A percentile compares a stretch with the other conserved stretches of the same genome.
phyloP scores from a whole-genome alignment of 2,888 invertebrate genomes.

The Amiota minor region DNA sequence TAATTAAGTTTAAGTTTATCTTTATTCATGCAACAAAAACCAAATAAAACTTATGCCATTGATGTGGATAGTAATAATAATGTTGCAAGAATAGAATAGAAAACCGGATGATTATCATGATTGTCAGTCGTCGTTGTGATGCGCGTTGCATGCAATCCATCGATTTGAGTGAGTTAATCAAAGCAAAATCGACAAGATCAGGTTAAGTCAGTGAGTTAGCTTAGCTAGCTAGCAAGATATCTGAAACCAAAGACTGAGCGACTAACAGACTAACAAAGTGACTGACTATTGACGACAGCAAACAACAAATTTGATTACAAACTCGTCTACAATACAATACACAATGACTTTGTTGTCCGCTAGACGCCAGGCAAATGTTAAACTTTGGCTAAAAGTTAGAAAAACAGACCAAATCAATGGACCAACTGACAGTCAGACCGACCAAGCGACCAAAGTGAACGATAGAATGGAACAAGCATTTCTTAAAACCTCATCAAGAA shows the following conservation, averaged over 20 bases:
- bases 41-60: too few relatives aligned
- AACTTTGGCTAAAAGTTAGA: background rate
- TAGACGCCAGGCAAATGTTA: background rate
- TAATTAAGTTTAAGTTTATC: too few relatives aligned
- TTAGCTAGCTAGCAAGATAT: background rate
- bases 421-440: too few relatives aligned
- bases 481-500: slow-evolving; percentile 30
- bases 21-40: too few relatives aligned
- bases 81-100: too few relatives aligned
- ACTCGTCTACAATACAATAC: slow-evolving; percentile 3
- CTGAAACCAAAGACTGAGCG: slow-evolving; percentile 2
- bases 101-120: background rate
- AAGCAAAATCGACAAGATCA: slow-evolving; percentile 3
- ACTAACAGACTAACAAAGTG: background rate
- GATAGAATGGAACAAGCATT: background rate
- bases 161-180: slow-evolving; percentile 7
- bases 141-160: background rate
- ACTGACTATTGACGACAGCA: background rate
- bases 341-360: slow-evolving; percentile 4
- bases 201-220: slow-evolving; percentile 1
- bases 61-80: too few relatives aligned
- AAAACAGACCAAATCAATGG: background rate
- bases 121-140: background rate
- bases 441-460: too few relatives aligned
- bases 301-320: slow-evolving; percentile 8